These are phyloP conservation scores for Oreamnos americanus DNA, from an alignment of 2,113 vertebrate genomes.

Conservation along the genomic window DNA sequence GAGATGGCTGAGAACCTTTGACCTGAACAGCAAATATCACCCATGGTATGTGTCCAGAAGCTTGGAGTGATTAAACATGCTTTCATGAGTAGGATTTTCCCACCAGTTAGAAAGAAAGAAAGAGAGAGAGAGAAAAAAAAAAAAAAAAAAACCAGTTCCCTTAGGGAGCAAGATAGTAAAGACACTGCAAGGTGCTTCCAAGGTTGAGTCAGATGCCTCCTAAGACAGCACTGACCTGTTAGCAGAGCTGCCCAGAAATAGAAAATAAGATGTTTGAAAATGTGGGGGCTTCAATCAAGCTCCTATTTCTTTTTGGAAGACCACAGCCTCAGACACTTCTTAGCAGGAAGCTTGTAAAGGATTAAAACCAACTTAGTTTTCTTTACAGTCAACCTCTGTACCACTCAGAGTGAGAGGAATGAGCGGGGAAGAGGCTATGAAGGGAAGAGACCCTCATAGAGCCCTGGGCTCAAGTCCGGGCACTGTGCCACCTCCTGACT, in stretches of 20 bases:
- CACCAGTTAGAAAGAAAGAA: background rate
- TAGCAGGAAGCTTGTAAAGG: conserved; percentile 13
- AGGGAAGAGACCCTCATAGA: background rate
- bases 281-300: background rate
- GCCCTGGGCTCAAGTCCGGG: background rate
- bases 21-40: background rate
- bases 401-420: background rate
- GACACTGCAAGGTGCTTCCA: background rate
- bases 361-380: background rate
- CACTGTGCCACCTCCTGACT: background rate
- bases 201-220: background rate
- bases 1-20: background rate
- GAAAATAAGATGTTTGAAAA: conserved; percentile 14
- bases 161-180: background rate
- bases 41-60: background rate
- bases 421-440: background rate
- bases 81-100: background rate
- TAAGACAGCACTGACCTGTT: background rate
- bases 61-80: background rate
- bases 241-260: conserved; percentile 1
- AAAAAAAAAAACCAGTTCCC: background rate
- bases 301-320: conserved; percentile 34
- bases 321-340: background rate
- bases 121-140: background rate
- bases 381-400: background rate